Evolutionary conservation across 2,113 vertebrate species (phyloP), one percentile per base, ranked within the genome.

Genomic region (Centrocercus urophasianus): DNA sequence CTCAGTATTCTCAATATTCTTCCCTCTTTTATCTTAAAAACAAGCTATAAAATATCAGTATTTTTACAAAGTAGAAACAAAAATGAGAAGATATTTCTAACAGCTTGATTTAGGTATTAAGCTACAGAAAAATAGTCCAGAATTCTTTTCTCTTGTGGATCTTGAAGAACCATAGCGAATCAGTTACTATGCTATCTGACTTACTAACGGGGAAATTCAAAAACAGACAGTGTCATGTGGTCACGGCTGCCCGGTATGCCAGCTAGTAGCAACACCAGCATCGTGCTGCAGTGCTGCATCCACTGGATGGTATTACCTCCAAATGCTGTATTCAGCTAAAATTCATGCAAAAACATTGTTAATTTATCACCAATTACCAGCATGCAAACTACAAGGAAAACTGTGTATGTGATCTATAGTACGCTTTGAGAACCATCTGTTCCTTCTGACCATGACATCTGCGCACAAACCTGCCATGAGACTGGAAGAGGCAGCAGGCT

Each of bases 221-320:
- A 71, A 52, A 60, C 6, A 32, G 8, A 6, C 14, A 86, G 61
- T n/a, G 74, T 72, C 21, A 47, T 11, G 12, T 8, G 17, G 17
- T 64, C 22, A 61, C 14, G 56, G 13, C 48, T 89, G 24, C 21
- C 70, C 32, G 27, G 27, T 42, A 59, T 4, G 50, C 14, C 42
- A 81, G 72, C 8, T 20, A 74, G 65, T 48, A 88, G 74, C 8
- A 83, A 40, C 22, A 74, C 8, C 7, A 28, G 42, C 30, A 59
- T 22, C 12, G 30, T 63, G 27, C 54, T 74, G 36, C 70, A n/a
- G n/a, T 25, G 48, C 22, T 81, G 32, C 34, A 42, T 56, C 50
- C 25, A 24, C 38, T 27, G 50, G 50, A 8, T 20, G 0, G 0
- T 28, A 34, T 34, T 54, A 60, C n/a, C 38, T 36, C 14, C 0